Evolutionary conservation across 2,888 invertebrate species (phyloP), one percentile per base, ranked within the genome.

Genomic region (Nemoura dubitans): DNA sequence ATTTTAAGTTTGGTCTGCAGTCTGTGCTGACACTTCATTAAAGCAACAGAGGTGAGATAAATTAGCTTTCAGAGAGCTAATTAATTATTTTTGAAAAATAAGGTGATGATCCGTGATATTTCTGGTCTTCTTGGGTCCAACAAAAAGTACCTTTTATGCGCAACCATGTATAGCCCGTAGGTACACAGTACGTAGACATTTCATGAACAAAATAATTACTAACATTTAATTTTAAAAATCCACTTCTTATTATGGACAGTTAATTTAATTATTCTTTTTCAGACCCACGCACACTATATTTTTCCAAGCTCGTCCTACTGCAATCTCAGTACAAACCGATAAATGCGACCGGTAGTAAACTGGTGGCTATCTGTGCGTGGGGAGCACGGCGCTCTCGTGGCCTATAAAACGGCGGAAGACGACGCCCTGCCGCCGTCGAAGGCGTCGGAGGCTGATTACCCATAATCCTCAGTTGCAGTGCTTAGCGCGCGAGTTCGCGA

Each of bases 71-170:
- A 59, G 14, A 21, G 59, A 59, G 59, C 14, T 59, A 59, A 59
- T 59, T 59, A 59, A 59, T 59, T 59, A 59, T 59, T 21, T 59
- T 59, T 59, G 59, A 59, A 59, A 59, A 59, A 59, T 59, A 59
- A 59, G 59, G 59, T 59, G 59, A 59, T 59, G 59, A 59, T 59
- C 59, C 59, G 2, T 10, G 59, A 59, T 7, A 59, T 59, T 59
- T 59, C 59, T 59, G 21, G 36, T 14, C 59, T 59, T 59, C 59
- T 59, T 59, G 59, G 16, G 59, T 21, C 6, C 2, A 59, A 59
- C 59, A 21, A 59, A 59, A 59, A 21, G 59, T 16, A 59, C 59
- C 14, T 59, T 59, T 21, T 21, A 36, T n/a, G n/a, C 59, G 14
- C 59, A 36, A 59, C 59, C n/a, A n/a, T n/a, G n/a, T n/a, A n/a